These are phyloP conservation scores for Etheostoma nigrum DNA, from an alignment of 2,797 vertebrate genomes.

Conservation along the genomic window DNA sequence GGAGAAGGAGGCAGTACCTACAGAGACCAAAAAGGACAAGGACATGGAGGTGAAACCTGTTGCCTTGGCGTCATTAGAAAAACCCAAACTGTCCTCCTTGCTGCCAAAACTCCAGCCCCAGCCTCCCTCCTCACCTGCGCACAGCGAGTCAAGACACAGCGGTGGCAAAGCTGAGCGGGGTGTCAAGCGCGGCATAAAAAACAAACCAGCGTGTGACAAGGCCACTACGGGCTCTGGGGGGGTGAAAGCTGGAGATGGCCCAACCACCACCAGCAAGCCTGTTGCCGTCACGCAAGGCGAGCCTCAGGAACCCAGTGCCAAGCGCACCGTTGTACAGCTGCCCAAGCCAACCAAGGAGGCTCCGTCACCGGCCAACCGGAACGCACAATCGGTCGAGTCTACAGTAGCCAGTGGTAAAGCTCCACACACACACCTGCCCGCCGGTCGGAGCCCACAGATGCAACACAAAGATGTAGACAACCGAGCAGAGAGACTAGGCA, in stretches of 20 bases:
- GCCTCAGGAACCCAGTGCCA: slow-evolving; percentile 67
- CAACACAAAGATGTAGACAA: slow-evolving; percentile 54
- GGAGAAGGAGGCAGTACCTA: slow-evolving; percentile 78
- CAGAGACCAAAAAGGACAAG: slow-evolving; percentile 85
- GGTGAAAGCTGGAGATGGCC: slow-evolving; percentile 61
- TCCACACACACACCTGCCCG: slow-evolving; percentile 20
- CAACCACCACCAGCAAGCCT: slow-evolving; percentile 28
- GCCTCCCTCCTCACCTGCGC: slow-evolving; percentile 49
- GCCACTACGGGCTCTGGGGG: slow-evolving; percentile 43
- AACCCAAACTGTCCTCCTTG: slow-evolving; percentile 39
- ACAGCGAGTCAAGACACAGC: slow-evolving; percentile 76
- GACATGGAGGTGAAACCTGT: slow-evolving; percentile 59
- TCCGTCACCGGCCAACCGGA: slow-evolving; percentile 28
- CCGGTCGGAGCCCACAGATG: slow-evolving; percentile 51
- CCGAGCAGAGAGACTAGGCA: slow-evolving; percentile 33
- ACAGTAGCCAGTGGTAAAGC: slow-evolving; percentile 48
- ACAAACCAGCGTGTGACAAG: slow-evolving; percentile 77
- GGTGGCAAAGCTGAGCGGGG: slow-evolving; percentile 84
- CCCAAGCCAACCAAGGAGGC: slow-evolving; percentile 60
- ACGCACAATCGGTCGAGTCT: slow-evolving; percentile 44
- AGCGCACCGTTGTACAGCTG: slow-evolving; percentile 68
- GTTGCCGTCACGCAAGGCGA: slow-evolving; percentile 1
- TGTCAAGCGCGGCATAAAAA: slow-evolving; percentile 85
- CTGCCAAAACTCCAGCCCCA: slow-evolving; percentile 47
- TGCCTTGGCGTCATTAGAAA: slow-evolving; percentile 67